Base-by-base conservation (phyloP, 1,140 invertebrate species). In the Drosophila sucinea region DNA sequence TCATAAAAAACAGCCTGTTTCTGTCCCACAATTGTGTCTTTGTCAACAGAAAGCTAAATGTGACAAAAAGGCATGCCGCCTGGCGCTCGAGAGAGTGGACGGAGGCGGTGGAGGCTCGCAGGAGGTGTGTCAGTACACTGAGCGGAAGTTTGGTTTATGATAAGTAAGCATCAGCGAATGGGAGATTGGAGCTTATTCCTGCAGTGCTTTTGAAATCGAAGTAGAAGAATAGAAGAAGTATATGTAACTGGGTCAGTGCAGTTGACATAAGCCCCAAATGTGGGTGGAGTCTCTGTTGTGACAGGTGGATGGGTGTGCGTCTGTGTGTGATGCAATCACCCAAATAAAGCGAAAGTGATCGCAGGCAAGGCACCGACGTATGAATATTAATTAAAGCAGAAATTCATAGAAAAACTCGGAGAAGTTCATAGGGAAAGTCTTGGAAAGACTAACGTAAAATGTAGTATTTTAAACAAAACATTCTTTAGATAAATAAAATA, bases 141-240 rank as follows among this genome's bases (percentile, higher is more conserved):
- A 89, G 70, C 79, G 83, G 83, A 86, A 86, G 83, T 86, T 86
- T 87, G 60, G 58, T 40, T 83, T 74, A 29, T 77, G 84, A 79
- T 87, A 87, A 72, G 51, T 41, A 17, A 47, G 17, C 7, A 10
- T 0, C 38, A 33, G 2, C 30, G 30, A 30, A 30, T 30, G 30
- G 1, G 30, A 38, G 35, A 67, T 32, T 55, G 60, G 54, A 38
- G 41, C 54, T 17, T 57, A 27, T 77, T 82, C 79, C 83, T 70
- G 81, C 51, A 57, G 67, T 58, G 81, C 75, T 76, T 83, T 79
- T 79, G 80, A 64, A 54, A 57, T 32, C 55, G 44, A 51, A 54
- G 35, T 33, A 73, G 23, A n/a, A 44, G 11, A 30, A 54, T 33
- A 65, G 54, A 40, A 55, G 23, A 17, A 55, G 55, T 51, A 32